phyloP scores from a whole-genome alignment of 2,797 vertebrate genomes.

The Centroberyx gerrardi region DNA sequence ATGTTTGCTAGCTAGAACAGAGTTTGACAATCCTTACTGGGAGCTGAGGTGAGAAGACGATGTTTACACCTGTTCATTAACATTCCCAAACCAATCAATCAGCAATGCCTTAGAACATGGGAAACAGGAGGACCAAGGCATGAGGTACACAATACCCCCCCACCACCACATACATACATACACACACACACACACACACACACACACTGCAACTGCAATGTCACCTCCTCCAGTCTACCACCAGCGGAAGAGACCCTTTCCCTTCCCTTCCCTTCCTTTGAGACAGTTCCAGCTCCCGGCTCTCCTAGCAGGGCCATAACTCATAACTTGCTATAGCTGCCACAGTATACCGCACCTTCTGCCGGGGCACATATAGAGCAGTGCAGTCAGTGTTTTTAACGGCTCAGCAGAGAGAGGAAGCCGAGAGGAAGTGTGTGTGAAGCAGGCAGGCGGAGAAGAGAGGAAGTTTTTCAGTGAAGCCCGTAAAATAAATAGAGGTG shows the following conservation, averaged over 20 bases:
- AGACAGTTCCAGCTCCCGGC: slow-evolving; percentile 43
- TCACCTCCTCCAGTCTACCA: slow-evolving; percentile 35
- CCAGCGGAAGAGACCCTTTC: slow-evolving; percentile 23
- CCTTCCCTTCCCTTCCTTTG: slow-evolving; percentile 65
- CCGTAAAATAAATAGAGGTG: slow-evolving; percentile 65
- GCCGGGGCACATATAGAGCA: slow-evolving; percentile 43
- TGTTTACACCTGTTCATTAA: slow-evolving; percentile 41
- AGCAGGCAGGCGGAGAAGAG: slow-evolving; percentile 49
- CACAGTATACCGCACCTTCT: slow-evolving; percentile 44
- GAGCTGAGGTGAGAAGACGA: not conserved
- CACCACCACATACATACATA: slow-evolving; percentile 8
- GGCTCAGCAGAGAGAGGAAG: slow-evolving; percentile 75
- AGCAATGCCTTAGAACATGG: not conserved
- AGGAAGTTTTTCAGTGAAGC: slow-evolving; percentile 63
- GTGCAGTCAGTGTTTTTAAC: slow-evolving; percentile 60
- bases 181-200: not conserved
- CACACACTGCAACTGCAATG: not conserved
- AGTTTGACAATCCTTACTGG: not conserved
- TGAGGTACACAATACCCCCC: slow-evolving; percentile 4
- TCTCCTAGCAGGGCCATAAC: slow-evolving; percentile 61
- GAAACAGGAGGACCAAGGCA: slow-evolving; percentile 30
- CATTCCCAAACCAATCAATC: slow-evolving; percentile 41
- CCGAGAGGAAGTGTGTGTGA: slow-evolving; percentile 68
- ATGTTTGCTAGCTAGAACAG: too few relatives aligned
- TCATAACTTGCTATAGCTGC: slow-evolving; percentile 62